phyloP scores from a whole-genome alignment of 1,140 invertebrate genomes.

The Drosophila micromelanica region DNA sequence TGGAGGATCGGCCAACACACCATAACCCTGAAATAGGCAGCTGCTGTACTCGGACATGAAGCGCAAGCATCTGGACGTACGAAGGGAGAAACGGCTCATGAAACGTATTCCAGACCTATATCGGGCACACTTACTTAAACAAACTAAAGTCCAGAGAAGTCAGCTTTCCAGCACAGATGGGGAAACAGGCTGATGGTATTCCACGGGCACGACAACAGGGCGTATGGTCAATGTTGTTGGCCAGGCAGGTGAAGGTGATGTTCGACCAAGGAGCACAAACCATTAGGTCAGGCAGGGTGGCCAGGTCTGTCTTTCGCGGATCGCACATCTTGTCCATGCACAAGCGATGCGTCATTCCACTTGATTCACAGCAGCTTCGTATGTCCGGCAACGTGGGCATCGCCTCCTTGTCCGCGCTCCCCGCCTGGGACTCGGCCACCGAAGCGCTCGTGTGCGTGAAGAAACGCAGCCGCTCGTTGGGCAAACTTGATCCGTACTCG shows the following conservation, averaged over 20 bases:
- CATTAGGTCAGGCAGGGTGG: conserved; percentile 90
- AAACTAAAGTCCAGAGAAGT: conserved; percentile 91
- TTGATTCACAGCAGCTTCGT: conserved; percentile 88
- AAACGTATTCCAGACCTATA: too few species aligned
- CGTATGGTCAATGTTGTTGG: conserved; percentile 92
- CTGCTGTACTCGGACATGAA: conserved; percentile 92
- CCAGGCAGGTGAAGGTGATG: conserved; percentile 91
- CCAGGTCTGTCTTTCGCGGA: conserved; percentile 87
- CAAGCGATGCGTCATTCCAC: conserved; percentile 89
- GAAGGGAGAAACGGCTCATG: background rate
- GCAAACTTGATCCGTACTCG: conserved; percentile 89
- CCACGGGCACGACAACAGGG: conserved; percentile 91
- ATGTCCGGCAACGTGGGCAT: conserved; percentile 88
- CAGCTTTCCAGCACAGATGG: conserved; percentile 91
- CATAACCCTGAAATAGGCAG: conserved; percentile 92
- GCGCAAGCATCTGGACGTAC: conserved; percentile 89
- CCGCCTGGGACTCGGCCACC: conserved; percentile 54
- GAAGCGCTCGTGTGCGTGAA: conserved; percentile 76
- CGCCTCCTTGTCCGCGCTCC: conserved; percentile 56
- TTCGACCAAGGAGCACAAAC: conserved; percentile 93
- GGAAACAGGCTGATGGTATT: conserved; percentile 89
- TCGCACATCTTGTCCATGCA: conserved; percentile 92
- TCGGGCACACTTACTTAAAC: conserved; percentile 88
- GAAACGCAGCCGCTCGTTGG: conserved; percentile 87
- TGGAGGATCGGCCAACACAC: conserved; percentile 90